Evolutionary conservation across 2,797 vertebrate genomes (phyloP), one percentile per base, ranked within the genome.

Genomic region (Nannoperca obscura): DNA sequence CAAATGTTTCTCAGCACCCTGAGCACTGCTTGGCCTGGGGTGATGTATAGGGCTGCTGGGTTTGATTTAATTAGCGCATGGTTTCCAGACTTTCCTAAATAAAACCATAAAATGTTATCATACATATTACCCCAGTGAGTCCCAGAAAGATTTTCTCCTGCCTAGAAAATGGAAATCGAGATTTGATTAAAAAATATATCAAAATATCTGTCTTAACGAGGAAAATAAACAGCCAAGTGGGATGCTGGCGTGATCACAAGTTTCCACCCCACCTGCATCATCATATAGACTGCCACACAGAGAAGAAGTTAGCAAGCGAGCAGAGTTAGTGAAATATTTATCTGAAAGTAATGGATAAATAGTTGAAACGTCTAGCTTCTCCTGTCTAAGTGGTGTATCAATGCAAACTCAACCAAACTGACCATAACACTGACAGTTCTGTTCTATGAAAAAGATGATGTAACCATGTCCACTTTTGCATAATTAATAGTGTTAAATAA

Each of bases 51-150:
- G 5, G 46, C 14, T 66, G 20, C 17, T 57, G 10, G 38, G 14
- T 70, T 66, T 62, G 54, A 72, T 63, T 67, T 27, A 42, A 57
- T 69, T 27, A 20, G 4, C 2, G 14, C 60, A 79, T 64, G 64
- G 1, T 69, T 71, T 64, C 32, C 34, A 66, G 54, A 67, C n/a
- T 47, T 67, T 55, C 19, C 27, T 19, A 44, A 11, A 53, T 55
- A 49, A 42, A 63, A 54, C 0, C 5, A 36, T 5, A 44, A 62
- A 67, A 49, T 4, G 20, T 49, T 8, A 50, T 27, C 13, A 47
- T 17, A 49, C 27, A 12, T 14, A 30, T 46, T 6, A 3, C 11
- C 2, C 24, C 12, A n/a, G 34, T 22, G 3, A 58, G 46, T 22
- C 9, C 30, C 13, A 19, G 12, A 20, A 4, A 47, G 40, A 7